phyloP scores from a whole-genome alignment of 2,113 vertebrate species.

The Rhizomys pruinosus region DNA sequence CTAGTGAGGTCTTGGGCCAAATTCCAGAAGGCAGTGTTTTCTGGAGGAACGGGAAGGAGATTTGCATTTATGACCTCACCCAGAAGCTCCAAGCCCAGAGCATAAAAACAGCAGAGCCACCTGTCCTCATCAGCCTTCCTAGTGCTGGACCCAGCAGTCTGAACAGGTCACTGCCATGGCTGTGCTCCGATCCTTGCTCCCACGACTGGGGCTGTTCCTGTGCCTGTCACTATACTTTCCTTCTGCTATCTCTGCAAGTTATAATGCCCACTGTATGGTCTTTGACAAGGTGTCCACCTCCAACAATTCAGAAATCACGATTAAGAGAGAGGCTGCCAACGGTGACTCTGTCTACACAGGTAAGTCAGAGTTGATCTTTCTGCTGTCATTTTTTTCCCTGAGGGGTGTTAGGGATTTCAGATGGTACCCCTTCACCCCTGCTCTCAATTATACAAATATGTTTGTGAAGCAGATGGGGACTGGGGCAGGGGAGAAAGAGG shows the following conservation, averaged over 20 bases:
- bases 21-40: not conserved
- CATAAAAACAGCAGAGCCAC: conserved; percentile 67
- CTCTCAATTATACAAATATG: not conserved
- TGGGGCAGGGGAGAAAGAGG: not conserved
- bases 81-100: conserved; percentile 50
- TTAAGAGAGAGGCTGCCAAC: fast-evolving
- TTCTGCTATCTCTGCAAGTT: not conserved
- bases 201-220: conserved; percentile 56
- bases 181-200: fast-evolving
- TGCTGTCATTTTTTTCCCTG: not conserved
- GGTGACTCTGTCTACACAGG: conserved; percentile 62
- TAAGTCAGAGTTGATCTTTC: conserved; percentile 65
- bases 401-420: not conserved
- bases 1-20: conserved; percentile 4
- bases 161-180: conserved; percentile 69
- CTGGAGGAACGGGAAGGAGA: conserved; percentile 62
- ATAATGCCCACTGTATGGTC: fast-evolving
- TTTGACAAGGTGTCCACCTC: fast-evolving
- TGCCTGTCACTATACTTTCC: not conserved
- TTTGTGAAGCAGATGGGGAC: not conserved
- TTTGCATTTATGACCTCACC: conserved; percentile 74
- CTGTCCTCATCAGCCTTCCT: fast-evolving
- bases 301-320: fast-evolving
- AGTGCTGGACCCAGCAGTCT: not conserved
- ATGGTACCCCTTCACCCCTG: not conserved